Conservation (phyloP, 2,888 invertebrate genomes). For the Drosophila rellima region DNA sequence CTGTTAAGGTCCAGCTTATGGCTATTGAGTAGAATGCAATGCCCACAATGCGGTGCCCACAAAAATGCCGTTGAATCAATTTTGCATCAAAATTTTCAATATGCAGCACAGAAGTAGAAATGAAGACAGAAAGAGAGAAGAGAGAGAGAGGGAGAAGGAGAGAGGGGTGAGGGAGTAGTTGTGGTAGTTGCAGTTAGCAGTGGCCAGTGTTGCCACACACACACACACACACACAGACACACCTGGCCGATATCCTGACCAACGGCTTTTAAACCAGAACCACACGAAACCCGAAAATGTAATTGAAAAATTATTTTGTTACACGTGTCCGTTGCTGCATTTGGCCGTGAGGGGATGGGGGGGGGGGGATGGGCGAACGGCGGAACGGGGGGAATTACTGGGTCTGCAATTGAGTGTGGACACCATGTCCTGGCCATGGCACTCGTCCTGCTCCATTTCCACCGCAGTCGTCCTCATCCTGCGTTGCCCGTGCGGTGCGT, state of each 20-base stretch:
- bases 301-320: conserved; percentile 81
- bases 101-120: conserved; percentile 27
- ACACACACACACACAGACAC: conserved; percentile 3
- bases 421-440: conserved; percentile 17
- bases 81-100: conserved; percentile 72
- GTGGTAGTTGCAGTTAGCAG: conserved; percentile 14
- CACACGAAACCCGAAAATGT: conserved; percentile 75
- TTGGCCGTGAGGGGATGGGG: too few species aligned
- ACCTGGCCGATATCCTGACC: conserved; percentile 27
- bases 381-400: neutral
- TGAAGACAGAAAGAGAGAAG: neutral
- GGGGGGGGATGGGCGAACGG: too few species aligned
- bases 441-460: neutral
- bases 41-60: conserved; percentile 54
- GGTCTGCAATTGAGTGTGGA: neutral
- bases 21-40: conserved; percentile 32
- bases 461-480: conserved; percentile 2
- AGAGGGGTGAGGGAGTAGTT: too few species aligned
- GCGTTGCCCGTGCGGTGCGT: conserved; percentile 34
- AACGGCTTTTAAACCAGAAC: conserved; percentile 42
- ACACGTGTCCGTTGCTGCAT: conserved; percentile 59
- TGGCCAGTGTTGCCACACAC: conserved; percentile 22
- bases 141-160: neutral
- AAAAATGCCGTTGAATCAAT: conserved; percentile 73
- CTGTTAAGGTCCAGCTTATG: conserved; percentile 23